Evolutionary conservation across 2,888 invertebrate species (phyloP).

Genomic region (Cylindroiulus punctatus): DNA sequence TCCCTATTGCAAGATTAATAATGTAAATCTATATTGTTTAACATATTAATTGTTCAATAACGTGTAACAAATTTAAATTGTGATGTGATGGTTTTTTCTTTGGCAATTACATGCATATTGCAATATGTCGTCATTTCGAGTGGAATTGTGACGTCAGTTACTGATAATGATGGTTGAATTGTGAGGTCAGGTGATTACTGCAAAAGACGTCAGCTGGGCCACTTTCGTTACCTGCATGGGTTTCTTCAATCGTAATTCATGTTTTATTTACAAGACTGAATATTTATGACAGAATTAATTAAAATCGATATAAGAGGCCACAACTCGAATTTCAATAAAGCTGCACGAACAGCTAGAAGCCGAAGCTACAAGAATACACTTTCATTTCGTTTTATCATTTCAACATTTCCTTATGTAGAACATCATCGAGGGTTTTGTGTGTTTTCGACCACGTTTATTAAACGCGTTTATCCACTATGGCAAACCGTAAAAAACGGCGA

Average conservation of each 20-base stretch:
- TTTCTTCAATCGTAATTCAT: background rate
- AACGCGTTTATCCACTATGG: background rate
- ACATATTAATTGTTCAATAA: too few species aligned
- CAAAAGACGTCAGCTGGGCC: too few species aligned
- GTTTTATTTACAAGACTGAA: slow-evolving; percentile 19
- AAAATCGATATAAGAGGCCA: background rate
- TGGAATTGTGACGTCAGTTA: too few species aligned
- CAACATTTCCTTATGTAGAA: too few species aligned
- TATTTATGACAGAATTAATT: background rate
- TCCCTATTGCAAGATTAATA: too few species aligned
- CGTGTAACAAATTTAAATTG: too few species aligned
- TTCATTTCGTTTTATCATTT: background rate
- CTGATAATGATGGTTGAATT: too few species aligned
- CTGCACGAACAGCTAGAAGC: background rate
- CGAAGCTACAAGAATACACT: background rate
- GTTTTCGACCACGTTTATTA: background rate
- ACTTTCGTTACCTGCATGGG: background rate
- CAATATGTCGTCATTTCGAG: too few species aligned
- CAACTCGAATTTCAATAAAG: background rate
- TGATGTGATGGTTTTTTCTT: too few species aligned
- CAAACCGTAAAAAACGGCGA: background rate
- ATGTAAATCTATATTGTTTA: too few species aligned
- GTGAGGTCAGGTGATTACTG: too few species aligned
- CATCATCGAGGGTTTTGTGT: background rate
- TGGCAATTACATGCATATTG: too few species aligned